phyloP scores from a whole-genome alignment of 37 sponge, comb jelly and placozoan species.

The Theonella swinhoei region DNA sequence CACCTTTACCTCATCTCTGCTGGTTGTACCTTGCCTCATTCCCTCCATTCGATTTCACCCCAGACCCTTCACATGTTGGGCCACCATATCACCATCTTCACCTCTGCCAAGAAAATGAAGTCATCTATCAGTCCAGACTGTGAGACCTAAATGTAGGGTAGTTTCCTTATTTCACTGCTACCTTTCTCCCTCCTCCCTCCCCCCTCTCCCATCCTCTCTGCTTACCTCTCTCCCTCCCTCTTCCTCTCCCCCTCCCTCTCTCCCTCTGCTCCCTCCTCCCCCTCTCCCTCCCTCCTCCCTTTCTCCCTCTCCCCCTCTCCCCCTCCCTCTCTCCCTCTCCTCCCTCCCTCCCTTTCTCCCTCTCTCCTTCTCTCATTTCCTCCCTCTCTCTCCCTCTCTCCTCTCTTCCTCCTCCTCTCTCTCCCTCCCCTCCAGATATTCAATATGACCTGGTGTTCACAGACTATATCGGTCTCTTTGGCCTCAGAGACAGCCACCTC shows the following conservation, averaged over 20 bases:
- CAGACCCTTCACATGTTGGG: constrained; percentile 66
- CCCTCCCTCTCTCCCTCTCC: constrained; percentile 7
- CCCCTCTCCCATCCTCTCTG: too few relatives aligned
- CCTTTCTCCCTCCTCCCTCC: not conserved
- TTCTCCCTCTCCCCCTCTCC: not conserved
- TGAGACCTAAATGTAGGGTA: too few relatives aligned
- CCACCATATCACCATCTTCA: constrained; percentile 25
- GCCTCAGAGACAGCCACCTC: constrained; percentile 40
- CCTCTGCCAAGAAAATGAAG: constrained; percentile 21
- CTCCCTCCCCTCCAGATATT: constrained; percentile 8
- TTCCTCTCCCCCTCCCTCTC: too few relatives aligned
- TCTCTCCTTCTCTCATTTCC: constrained; percentile 2
- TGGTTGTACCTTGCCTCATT: not conserved
- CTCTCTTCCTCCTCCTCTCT: not conserved
- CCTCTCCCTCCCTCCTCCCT: too few relatives aligned
- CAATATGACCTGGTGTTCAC: constrained; percentile 78
- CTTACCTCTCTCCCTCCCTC: too few relatives aligned
- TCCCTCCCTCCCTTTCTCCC: constrained; percentile 6
- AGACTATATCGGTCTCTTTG: constrained; percentile 77
- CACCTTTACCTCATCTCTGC: not conserved
- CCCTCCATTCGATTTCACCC: not conserved
- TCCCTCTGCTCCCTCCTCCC: too few relatives aligned
- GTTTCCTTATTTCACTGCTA: not conserved
- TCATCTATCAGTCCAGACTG: too few relatives aligned
- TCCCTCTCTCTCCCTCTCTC: constrained; percentile 4